These are phyloP conservation scores for Sebastes steindachneri DNA, from an alignment of 2,797 vertebrate species.

Conservation along the genomic window DNA sequence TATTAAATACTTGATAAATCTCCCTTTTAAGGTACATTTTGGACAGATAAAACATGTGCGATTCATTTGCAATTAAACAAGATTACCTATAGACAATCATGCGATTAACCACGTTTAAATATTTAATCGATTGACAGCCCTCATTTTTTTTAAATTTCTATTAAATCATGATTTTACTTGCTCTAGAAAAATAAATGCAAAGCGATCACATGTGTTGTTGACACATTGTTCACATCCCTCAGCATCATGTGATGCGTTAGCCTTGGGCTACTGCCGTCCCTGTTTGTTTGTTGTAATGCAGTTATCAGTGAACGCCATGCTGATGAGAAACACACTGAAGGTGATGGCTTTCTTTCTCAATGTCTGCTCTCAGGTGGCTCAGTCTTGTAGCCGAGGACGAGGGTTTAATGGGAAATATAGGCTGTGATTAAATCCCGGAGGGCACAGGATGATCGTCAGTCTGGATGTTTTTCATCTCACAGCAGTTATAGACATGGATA, in stretches of 20 bases:
- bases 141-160: not conserved
- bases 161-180: not conserved
- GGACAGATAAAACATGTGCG: no score
- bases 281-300: not conserved
- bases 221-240: not conserved
- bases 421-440: not conserved
- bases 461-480: not conserved
- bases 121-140: no score
- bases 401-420: not conserved
- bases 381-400: not conserved
- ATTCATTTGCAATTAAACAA: no score
- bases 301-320: not conserved
- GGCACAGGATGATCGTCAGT: not conserved
- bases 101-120: no score
- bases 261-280: not conserved
- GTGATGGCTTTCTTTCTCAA: not conserved
- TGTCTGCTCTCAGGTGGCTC: not conserved
- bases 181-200: not conserved
- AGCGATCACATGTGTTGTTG: not conserved
- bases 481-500: not conserved
- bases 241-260: not conserved
- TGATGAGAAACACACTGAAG: not conserved
- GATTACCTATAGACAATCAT: no score
- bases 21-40: no score
- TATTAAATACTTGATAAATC: no score